Conservation (phyloP, 2,888 invertebrate genomes). For the Nipponacmea schrenckii region DNA sequence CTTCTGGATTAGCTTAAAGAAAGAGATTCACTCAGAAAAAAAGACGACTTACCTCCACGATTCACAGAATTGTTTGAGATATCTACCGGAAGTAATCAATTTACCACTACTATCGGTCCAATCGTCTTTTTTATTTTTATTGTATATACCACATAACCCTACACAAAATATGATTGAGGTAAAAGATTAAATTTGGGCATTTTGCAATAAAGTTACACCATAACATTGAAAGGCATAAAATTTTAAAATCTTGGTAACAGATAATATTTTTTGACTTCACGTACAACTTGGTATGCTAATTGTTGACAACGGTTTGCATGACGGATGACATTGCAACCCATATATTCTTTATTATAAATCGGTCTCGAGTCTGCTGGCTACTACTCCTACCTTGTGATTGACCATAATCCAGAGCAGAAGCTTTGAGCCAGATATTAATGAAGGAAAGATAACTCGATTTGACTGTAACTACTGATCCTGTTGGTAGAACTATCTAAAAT, state of each 20-base stretch:
- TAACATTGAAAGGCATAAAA: background rate
- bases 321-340: no score
- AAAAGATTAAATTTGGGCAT: no score
- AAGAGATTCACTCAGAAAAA: no score
- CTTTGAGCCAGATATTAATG: constrained; percentile 50
- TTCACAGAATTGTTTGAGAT: constrained; percentile 33
- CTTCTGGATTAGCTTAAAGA: no score
- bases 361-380: no score
- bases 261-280: background rate
- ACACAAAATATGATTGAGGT: background rate
- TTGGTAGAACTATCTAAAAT: constrained; percentile 43
- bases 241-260: background rate
- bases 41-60: constrained; percentile 36
- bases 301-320: no score
- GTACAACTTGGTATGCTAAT: no score
- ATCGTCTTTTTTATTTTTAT: constrained; percentile 40
- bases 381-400: constrained; percentile 35
- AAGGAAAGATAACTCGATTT: constrained; percentile 42
- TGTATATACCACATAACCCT: constrained; percentile 48
- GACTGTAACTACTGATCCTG: constrained; percentile 46
- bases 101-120: constrained; percentile 18
- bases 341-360: no score
- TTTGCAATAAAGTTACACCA: no score
- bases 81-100: constrained; percentile 8
- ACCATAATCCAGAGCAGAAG: constrained; percentile 38